Conservation (phyloP, 2,888 invertebrate genomes). For the Napeogenes sylphis region DNA sequence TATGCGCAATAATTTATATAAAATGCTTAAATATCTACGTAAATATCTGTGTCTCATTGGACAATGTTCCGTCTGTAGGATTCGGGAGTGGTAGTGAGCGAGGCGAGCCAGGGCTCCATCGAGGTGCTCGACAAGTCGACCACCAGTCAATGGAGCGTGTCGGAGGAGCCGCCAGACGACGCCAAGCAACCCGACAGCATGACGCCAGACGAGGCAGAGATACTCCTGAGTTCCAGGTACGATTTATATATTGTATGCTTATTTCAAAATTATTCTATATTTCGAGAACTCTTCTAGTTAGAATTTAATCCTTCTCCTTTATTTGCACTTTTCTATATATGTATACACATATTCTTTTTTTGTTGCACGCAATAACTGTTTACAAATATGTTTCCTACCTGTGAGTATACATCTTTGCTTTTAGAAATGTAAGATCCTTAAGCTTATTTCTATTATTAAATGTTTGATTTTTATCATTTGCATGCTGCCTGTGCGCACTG, state of each 20-base stretch:
- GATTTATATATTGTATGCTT: neutral
- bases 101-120: slow-evolving; percentile 74
- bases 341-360: slow-evolving; percentile 21
- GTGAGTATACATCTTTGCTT: slow-evolving; percentile 32
- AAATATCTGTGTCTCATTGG: no score
- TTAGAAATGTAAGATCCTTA: slow-evolving; percentile 29
- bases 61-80: slow-evolving; percentile 46
- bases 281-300: neutral
- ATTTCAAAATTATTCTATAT: neutral
- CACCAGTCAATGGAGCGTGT: slow-evolving; percentile 77
- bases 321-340: slow-evolving; percentile 22
- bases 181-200: slow-evolving; percentile 73
- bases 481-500: slow-evolving; percentile 78
- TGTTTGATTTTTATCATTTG: slow-evolving; percentile 74
- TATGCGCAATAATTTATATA: neutral
- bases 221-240: slow-evolving; percentile 90
- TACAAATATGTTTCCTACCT: slow-evolving; percentile 22
- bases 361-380: slow-evolving; percentile 36
- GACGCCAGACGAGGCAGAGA: slow-evolving; percentile 93
- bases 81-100: slow-evolving; percentile 75
- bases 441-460: slow-evolving; percentile 61
- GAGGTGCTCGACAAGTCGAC: slow-evolving; percentile 77
- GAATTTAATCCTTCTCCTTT: neutral
- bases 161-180: slow-evolving; percentile 64
- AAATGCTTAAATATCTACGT: no score